phyloP scores from a whole-genome alignment of 2,888 invertebrate genomes.

The Podotricha telesiphe region DNA sequence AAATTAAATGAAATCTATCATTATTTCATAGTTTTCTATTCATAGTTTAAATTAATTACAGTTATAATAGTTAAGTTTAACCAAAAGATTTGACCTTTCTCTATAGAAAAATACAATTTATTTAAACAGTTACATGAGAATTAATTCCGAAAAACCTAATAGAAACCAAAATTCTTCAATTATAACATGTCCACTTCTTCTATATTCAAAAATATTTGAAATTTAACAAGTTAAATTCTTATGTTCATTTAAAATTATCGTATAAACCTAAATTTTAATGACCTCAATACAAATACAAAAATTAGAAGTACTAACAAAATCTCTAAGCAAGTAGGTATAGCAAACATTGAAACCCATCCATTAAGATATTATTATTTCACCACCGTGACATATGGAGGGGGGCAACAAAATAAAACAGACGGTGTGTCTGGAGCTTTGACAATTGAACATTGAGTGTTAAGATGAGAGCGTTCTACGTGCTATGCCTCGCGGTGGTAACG shows the following conservation, averaged over 20 bases:
- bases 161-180: background rate
- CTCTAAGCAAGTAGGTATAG: background rate
- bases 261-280: background rate
- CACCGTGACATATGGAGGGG: conserved; percentile 77
- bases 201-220: background rate
- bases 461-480: conserved; percentile 72
- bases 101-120: background rate
- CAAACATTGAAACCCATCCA: conserved; percentile 22
- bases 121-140: background rate
- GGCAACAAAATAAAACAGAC: conserved; percentile 75
- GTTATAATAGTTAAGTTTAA: background rate
- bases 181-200: background rate
- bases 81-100: background rate
- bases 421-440: conserved; percentile 66
- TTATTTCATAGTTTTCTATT: no score
- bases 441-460: conserved; percentile 70
- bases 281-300: conserved; percentile 1
- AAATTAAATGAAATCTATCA: background rate
- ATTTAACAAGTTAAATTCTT: background rate
- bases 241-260: background rate
- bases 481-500: conserved; percentile 64
- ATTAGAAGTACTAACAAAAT: conserved; percentile 12
- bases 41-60: background rate
- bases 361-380: conserved; percentile 61
- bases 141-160: background rate